Percentiles rank a stretch among this genome's conserved stretches.
Evolutionary conservation across 2,888 invertebrate species (phyloP).

Genomic region (Trileptium ribeirensis): DNA sequence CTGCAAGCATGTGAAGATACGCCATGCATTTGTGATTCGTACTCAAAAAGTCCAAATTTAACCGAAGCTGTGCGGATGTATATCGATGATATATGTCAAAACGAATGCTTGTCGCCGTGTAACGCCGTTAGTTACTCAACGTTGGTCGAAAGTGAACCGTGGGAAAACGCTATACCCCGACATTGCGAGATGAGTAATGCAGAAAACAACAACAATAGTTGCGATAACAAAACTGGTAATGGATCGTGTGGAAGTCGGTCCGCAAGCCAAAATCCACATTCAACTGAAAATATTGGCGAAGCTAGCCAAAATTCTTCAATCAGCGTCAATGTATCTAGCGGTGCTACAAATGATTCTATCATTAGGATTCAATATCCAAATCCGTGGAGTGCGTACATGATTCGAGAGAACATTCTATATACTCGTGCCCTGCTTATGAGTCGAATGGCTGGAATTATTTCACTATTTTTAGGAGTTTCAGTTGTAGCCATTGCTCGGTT

Average conservation of each 20-base stretch:
- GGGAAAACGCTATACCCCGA: neutral
- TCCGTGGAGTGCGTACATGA: neutral
- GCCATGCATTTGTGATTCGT: no score
- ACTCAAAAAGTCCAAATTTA: no score
- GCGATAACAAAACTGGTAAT: no score
- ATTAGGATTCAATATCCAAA: neutral
- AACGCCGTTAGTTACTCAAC: neutral
- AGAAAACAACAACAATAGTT: no score
- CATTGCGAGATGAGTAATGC: neutral
- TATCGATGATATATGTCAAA: neutral
- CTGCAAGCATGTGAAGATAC: neutral
- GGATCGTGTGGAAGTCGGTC: no score
- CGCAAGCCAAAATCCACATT: neutral
- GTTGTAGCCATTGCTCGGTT: neutral
- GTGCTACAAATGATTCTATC: no score
- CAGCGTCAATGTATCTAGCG: no score
- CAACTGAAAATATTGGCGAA: neutral
- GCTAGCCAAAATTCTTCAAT: neutral
- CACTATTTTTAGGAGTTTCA: neutral
- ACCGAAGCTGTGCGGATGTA: neutral
- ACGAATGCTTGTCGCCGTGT: neutral
- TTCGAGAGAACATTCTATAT: neutral
- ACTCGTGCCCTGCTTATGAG: neutral
- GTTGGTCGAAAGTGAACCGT: neutral
- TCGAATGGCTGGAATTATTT: neutral